These are phyloP conservation scores for Chorisops tibialis DNA, from an alignment of 2,888 invertebrate genomes.

Conservation along the genomic window DNA sequence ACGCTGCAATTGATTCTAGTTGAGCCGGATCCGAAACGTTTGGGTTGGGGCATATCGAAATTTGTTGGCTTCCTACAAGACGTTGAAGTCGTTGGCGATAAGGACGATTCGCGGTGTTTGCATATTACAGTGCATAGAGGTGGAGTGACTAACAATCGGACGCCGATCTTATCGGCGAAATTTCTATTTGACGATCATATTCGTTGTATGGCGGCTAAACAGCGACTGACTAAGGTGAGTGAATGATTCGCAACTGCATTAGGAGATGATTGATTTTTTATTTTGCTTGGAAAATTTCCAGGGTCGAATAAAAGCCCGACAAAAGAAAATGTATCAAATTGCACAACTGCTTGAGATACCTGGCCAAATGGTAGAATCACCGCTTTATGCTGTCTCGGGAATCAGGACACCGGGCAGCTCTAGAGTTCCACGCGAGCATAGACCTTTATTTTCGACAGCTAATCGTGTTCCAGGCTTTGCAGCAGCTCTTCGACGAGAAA, in stretches of 20 bases:
- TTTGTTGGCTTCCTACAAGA: constrained; percentile 94
- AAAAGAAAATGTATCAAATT: constrained; percentile 95
- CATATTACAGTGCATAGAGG: constrained; percentile 91
- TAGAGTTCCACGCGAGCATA: constrained; percentile 49
- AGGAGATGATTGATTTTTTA: too few species aligned
- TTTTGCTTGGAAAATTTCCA: constrained; percentile 46
- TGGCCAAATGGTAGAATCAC: constrained; percentile 44
- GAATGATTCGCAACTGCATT: too few species aligned
- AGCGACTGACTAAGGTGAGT: constrained; percentile 71
- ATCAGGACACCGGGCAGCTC: constrained; percentile 51
- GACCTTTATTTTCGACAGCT: constrained; percentile 56
- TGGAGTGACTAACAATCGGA: constrained; percentile 62
- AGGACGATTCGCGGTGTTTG: constrained; percentile 92
- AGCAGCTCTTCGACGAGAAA: constrained; percentile 56
- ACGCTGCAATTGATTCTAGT: constrained; percentile 92
- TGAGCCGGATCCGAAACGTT: constrained; percentile 89
- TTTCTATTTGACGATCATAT: constrained; percentile 99
- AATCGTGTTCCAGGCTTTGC: constrained; percentile 59
- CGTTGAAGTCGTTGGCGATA: constrained; percentile 92
- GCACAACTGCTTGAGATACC: constrained; percentile 86
- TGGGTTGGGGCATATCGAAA: constrained; percentile 98
- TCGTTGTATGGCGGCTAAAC: constrained; percentile 98
- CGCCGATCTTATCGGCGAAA: constrained; percentile 81
- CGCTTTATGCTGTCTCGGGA: constrained; percentile 46
- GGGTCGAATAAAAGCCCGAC: constrained; percentile 90